Evolutionary conservation across 2,797 vertebrate species (phyloP), one percentile per base, ranked within the genome.

Genomic region (Chlorospingus flavigularis): DNA sequence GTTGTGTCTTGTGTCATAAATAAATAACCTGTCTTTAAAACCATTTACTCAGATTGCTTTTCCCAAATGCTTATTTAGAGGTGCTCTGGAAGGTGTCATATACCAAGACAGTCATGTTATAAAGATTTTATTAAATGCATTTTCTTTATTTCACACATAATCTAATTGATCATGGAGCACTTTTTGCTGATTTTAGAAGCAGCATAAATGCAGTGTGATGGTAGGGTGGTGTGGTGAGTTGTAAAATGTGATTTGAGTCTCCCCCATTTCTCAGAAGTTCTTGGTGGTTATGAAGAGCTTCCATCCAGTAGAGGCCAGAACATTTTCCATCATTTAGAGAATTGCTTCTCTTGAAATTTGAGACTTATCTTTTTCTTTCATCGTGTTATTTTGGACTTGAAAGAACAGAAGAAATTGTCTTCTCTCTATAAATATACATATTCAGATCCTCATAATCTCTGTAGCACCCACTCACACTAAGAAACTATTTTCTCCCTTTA

Each of bases 21-120:
- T 97, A 97, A 96, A 96, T 96, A 97, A 97, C 95, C 94, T 95
- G 96, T 96, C 95, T 95, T 97, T 96, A 92, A 94, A 97, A 96
- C 87, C 92, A 94, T 97, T 97, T 97, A 90, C 94, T 94, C 88
- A 94, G 95, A 96, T 94, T 95, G 95, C 94, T 97, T 97, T 96
- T 93, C 91, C 92, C 94, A 86, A 96, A 86, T 97, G 92, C 90
- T 96, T 97, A 93, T 96, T 97, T 97, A 96, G 91, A 95, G 82
- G 80, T 95, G 67, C 84, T 95, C 82, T 85, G 63, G 80, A 82
- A 94, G 88, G 81, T 60, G 85, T 95, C 87, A 76, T 92, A 57
- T 63, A 54, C 50, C 31, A 50, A 88, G 67, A 85, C 82, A 74
- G 30, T 35, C 45, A 31, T 55, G 75, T 43, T 94, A 78, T 81